A percentile compares a stretch with the other conserved stretches of the same genome.
These are phyloP conservation scores for Sinohyriopsis cumingii DNA, from an alignment of 2,888 invertebrate species.

Conservation along the genomic window DNA sequence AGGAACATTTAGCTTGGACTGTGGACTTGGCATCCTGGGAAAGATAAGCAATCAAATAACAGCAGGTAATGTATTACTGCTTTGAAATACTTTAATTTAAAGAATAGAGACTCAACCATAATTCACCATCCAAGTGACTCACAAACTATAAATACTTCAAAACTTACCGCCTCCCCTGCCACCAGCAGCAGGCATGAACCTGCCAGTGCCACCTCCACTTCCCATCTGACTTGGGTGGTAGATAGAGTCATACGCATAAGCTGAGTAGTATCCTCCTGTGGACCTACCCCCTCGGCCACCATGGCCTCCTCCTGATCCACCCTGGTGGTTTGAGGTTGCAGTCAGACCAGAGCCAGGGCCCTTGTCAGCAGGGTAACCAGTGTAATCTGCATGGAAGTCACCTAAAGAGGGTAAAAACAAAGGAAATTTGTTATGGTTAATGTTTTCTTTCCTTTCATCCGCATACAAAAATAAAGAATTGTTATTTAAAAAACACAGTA, in stretches of 20 bases:
- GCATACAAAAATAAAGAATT: no score
- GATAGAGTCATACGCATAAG: slow-evolving; percentile 49
- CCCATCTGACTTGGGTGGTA: slow-evolving; percentile 44
- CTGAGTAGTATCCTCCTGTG: slow-evolving; percentile 43
- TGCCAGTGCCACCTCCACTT: slow-evolving; percentile 52
- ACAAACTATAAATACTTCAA: background rate
- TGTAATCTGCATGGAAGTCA: slow-evolving; percentile 55
- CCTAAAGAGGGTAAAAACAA: slow-evolving; percentile 29
- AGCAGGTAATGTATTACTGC: background rate
- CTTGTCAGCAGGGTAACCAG: slow-evolving; percentile 38
- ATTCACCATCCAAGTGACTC: background rate
- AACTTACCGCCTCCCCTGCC: slow-evolving; percentile 56
- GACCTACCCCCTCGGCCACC: slow-evolving; percentile 58
- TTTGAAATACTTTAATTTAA: background rate
- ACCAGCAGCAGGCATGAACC: slow-evolving; percentile 22
- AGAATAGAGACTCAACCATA: background rate
- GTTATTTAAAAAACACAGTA: no score
- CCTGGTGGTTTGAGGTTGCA: slow-evolving; percentile 27
- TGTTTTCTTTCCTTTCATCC: no score
- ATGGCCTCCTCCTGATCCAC: slow-evolving; percentile 56
- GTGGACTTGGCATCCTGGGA: background rate
- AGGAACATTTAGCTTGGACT: no score
- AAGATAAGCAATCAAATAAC: background rate
- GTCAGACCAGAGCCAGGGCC: slow-evolving; percentile 48
- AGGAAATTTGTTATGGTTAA: no score